These are phyloP conservation scores for Mythimna vitellina DNA, from an alignment of 2,888 invertebrate species.

Conservation along the genomic window DNA sequence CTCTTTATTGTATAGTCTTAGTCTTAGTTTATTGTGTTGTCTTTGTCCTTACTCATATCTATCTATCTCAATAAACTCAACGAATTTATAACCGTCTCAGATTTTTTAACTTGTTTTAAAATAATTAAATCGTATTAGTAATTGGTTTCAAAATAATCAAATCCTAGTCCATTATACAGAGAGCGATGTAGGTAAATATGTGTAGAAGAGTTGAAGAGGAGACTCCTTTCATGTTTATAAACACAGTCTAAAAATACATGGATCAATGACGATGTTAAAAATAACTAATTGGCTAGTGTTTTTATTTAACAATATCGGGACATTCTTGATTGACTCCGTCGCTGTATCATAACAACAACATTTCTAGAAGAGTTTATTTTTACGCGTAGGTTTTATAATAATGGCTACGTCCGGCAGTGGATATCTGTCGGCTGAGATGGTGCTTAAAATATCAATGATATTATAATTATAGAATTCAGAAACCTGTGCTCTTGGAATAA, in stretches of 20 bases:
- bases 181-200: not conserved
- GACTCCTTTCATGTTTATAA: constrained; percentile 16
- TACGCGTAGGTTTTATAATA: not conserved
- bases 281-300: constrained; percentile 21
- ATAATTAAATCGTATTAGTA: not conserved
- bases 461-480: not conserved
- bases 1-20: too few species aligned
- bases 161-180: not conserved
- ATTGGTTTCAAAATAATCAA: not conserved
- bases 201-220: not conserved
- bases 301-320: constrained; percentile 9
- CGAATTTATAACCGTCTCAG: not conserved
- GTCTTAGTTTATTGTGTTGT: too few species aligned
- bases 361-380: not conserved
- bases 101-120: not conserved
- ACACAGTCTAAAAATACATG: constrained; percentile 30
- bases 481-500: not conserved
- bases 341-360: constrained; percentile 18
- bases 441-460: too few species aligned
- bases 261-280: constrained; percentile 35
- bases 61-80: not conserved
- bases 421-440: not conserved
- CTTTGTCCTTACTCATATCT: too few species aligned
- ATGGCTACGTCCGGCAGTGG: not conserved
- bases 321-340: constrained; percentile 8